phyloP scores from a whole-genome alignment of 2,888 invertebrate species.

The Brachynemurus nebulosus region DNA sequence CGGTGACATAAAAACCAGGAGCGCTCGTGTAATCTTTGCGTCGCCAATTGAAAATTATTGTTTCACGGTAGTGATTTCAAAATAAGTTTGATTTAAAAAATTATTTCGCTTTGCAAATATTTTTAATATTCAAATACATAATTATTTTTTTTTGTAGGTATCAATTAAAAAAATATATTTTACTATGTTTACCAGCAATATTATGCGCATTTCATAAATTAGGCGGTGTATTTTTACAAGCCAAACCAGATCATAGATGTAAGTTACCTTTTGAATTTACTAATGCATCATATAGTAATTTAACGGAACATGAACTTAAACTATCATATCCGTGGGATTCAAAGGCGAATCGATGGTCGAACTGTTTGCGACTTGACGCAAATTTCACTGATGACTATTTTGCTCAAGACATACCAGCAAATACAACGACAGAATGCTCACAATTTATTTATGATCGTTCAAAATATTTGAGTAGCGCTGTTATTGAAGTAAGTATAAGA shows the following conservation, averaged over 20 bases:
- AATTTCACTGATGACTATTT: conserved; percentile 29
- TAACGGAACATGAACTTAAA: conserved; percentile 33
- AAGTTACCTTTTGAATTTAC: conserved; percentile 39
- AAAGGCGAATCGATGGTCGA: conserved; percentile 32
- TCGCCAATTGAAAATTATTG: too few species aligned
- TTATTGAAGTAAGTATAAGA: conserved; percentile 46
- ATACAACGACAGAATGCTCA: conserved; percentile 32
- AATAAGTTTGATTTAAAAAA: neutral
- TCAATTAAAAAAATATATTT: conserved; percentile 50
- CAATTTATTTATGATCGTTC: conserved; percentile 45
- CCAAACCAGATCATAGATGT: conserved; percentile 50
- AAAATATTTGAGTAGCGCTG: conserved; percentile 44
- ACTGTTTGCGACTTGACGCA: conserved; percentile 37
- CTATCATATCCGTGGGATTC: conserved; percentile 40
- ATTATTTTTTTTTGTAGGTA: conserved; percentile 28
- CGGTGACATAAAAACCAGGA: too few species aligned
- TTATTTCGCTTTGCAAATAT: too few species aligned
- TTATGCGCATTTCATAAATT: conserved; percentile 60
- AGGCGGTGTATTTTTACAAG: conserved; percentile 54
- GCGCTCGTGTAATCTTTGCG: too few species aligned
- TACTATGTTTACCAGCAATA: conserved; percentile 55
- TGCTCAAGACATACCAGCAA: conserved; percentile 23
- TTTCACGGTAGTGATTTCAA: too few species aligned
- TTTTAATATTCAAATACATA: too few species aligned
- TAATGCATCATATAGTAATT: conserved; percentile 33